Evolutionary conservation across 1,140 invertebrate genomes (phyloP).

Genomic region (Sipha flava): DNA sequence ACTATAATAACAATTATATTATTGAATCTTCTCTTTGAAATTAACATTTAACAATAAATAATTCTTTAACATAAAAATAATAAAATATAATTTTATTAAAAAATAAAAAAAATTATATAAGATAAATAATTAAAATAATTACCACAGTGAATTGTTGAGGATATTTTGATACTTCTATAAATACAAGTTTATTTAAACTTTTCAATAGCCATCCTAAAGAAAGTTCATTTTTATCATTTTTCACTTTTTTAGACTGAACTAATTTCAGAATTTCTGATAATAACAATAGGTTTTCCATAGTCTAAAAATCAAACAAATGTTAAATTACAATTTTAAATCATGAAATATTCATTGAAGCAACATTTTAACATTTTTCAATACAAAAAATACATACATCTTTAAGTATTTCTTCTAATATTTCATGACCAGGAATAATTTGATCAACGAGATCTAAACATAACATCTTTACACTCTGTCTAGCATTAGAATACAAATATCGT

Average conservation of each 20-base stretch:
- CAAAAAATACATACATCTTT: constrained; percentile 34
- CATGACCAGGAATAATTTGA: constrained; percentile 44
- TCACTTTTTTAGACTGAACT: constrained; percentile 38
- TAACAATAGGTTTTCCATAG: constrained; percentile 63
- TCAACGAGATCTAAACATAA: constrained; percentile 38
- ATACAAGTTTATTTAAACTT: constrained; percentile 58
- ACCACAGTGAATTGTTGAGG: constrained; percentile 50
- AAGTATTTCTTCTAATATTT: constrained; percentile 44
- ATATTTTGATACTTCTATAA: constrained; percentile 59
- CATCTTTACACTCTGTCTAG: constrained; percentile 31
- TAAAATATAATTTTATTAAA: background rate
- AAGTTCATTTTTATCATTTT: constrained; percentile 42
- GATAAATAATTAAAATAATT: constrained; percentile 41
- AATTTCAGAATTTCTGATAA: constrained; percentile 49
- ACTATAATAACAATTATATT: no score
- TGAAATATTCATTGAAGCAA: no score
- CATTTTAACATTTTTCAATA: background rate
- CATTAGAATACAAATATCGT: constrained; percentile 1
- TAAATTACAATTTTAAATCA: background rate
- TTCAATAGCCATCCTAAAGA: constrained; percentile 59
- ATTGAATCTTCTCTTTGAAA: no score
- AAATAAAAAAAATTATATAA: background rate
- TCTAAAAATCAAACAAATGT: constrained; percentile 39
- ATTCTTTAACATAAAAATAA: no score
- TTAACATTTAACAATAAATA: no score